Percentiles rank a stretch among this genome's conserved stretches.
Conservation (phyloP, 2,888 invertebrate genomes). For the Thelaira solivaga region DNA sequence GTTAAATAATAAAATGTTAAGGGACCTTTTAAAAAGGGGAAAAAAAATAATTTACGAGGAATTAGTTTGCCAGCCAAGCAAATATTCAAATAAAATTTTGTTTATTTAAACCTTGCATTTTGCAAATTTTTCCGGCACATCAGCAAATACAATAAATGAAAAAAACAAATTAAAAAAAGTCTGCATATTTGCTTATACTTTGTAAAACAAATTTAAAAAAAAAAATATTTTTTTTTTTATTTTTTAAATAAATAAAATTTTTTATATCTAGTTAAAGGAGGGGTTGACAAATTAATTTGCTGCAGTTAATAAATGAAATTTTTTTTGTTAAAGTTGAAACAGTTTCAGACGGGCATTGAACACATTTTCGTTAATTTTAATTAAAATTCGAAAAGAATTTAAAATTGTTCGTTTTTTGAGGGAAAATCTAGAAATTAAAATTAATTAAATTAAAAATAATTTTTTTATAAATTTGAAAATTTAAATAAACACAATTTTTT, state of each 20-base stretch:
- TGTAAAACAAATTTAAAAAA: not conserved
- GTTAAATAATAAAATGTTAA: too few relatives aligned
- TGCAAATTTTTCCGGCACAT: not conserved
- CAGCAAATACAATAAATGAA: not conserved
- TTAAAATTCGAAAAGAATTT: not conserved
- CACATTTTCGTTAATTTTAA: not conserved
- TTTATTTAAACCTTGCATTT: not conserved
- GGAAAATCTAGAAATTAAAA: too few relatives aligned
- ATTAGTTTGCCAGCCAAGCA: too few relatives aligned
- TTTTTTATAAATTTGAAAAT: too few relatives aligned
- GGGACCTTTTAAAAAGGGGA: too few relatives aligned
- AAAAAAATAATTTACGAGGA: too few relatives aligned
- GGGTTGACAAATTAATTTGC: not conserved
- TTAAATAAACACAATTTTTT: too few relatives aligned
- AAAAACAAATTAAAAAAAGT: not conserved
- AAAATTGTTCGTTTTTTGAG: too few relatives aligned
- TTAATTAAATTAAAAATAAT: too few relatives aligned
- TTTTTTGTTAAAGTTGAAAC: not conserved
- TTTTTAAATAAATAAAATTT: not conserved
- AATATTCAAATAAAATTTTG: too few relatives aligned
- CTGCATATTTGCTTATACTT: not conserved
- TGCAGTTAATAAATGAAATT: slow-evolving; percentile 14
- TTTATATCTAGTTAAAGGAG: not conserved
- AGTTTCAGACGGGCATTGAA: not conserved
- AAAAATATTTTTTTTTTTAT: not conserved